Conservation (phyloP, 1,140 invertebrate species). For the Steinernema feltiae region DNA sequence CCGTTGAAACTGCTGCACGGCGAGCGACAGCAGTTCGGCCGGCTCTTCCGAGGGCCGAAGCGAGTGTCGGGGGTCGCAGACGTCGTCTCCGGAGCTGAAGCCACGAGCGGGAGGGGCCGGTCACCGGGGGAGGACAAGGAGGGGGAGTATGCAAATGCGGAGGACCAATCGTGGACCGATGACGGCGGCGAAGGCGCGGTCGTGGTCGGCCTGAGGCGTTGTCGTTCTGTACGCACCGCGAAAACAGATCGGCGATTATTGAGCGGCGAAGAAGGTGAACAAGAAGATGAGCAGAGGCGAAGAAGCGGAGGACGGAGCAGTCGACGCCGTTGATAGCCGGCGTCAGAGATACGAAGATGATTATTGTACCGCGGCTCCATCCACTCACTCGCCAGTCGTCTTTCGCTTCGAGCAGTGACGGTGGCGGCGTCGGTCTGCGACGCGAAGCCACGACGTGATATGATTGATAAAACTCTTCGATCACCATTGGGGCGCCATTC, state of each 20-base stretch:
- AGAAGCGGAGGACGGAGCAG: not conserved
- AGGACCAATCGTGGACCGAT: not conserved
- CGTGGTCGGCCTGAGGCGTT: not conserved
- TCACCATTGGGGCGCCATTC: not conserved
- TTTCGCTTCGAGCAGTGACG: not conserved
- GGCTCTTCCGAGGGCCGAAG: constrained; percentile 3
- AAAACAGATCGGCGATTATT: constrained; percentile 13
- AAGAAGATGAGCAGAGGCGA: not conserved
- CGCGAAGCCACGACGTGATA: not conserved
- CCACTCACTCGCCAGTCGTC: not conserved
- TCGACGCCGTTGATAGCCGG: not conserved
- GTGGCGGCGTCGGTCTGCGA: not conserved
- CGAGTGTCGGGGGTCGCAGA: too few relatives aligned
- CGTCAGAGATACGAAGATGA: not conserved
- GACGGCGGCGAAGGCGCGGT: not conserved
- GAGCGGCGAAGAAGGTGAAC: not conserved
- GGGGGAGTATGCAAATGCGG: not conserved
- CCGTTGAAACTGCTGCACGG: not conserved
- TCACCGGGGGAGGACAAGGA: not conserved
- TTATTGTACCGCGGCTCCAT: not conserved
- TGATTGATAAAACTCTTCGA: not conserved
- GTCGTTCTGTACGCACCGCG: constrained; percentile 9
- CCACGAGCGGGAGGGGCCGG: not conserved
- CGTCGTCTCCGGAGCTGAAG: constrained; percentile 9
- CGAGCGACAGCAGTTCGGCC: not conserved